phyloP scores from a whole-genome alignment of 2,113 vertebrate species.

The Mirza zaza region DNA sequence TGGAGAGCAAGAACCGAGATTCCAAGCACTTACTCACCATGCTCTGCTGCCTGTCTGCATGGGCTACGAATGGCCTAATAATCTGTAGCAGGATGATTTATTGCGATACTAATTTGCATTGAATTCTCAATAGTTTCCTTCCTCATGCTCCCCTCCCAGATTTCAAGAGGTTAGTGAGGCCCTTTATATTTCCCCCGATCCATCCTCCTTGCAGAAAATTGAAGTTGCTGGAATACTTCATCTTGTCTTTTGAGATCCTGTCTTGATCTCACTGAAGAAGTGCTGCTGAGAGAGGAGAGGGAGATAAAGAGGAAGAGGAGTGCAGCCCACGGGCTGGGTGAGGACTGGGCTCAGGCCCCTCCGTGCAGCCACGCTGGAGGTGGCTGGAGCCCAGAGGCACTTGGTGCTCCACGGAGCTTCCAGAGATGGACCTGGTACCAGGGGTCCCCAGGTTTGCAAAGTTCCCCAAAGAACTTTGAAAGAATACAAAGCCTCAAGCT shows the following conservation, averaged over 20 bases:
- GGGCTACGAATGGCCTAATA: not conserved
- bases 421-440: not conserved
- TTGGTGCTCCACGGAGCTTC: not conserved
- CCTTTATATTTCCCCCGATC: not conserved
- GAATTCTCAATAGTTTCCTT: not conserved
- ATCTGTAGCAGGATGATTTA: not conserved
- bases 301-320: not conserved
- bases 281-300: not conserved
- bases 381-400: not conserved
- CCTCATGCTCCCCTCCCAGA: not conserved
- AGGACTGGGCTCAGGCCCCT: not conserved
- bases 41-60: not conserved
- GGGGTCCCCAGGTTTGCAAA: fast-evolving
- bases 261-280: not conserved
- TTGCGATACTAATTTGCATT: not conserved
- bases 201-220: not conserved
- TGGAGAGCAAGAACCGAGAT: not conserved
- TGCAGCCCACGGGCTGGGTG: fast-evolving
- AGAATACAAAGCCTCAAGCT: not conserved
- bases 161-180: not conserved
- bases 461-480: not conserved
- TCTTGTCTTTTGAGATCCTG: not conserved
- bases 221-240: not conserved
- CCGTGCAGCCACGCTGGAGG: not conserved
- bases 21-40: not conserved